Evolutionary conservation across 23 tunicate species (phyloP), one percentile per base, ranked within the genome.

Genomic region (Trididemnum miniatum): DNA sequence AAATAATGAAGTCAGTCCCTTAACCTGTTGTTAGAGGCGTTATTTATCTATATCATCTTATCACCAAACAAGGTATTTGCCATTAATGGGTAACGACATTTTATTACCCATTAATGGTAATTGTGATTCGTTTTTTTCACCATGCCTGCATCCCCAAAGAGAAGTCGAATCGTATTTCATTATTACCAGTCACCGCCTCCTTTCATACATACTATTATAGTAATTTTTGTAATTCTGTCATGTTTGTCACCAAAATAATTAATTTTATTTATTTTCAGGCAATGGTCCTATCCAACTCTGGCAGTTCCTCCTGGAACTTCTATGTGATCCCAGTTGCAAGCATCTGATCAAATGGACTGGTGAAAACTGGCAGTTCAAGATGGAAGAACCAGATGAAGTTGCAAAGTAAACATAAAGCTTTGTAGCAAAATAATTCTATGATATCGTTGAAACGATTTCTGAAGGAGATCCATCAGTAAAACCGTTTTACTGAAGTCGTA

Each of bases 341-440:
- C 79, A 91, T 65, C 51, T 85, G 71, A 91, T 91, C 28, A 86
- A 87, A 66, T 91, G 97, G 97, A 91, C 97, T 32, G 97, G 97
- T 0, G 97, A 91, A 57, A 81, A 51, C 12, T 91, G 97, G 97
- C 97, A 91, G 50, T 91, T 91, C 57, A 91, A 91, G 67, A 91
- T 91, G 97, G 89, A 87, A 44, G 97, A 91, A 49, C 97, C 97
- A 0, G 97, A 91, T 77, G 97, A 91, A 86, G 97, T 91, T 20
- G 97, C 97, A 65, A 85, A 82, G 97, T 91, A 37, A 71, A n/a
- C n/a, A n/a, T n/a, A n/a, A n/a, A n/a, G n/a, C n/a, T n/a, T n/a
- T n/a, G n/a, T n/a, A n/a, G n/a, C n/a, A n/a, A n/a, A n/a, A n/a
- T n/a, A n/a, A n/a, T n/a, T n/a, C n/a, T n/a, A n/a, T n/a, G n/a